Base-by-base conservation (phyloP, 2,888 invertebrate species). In the Micoletzkya japonica region DNA sequence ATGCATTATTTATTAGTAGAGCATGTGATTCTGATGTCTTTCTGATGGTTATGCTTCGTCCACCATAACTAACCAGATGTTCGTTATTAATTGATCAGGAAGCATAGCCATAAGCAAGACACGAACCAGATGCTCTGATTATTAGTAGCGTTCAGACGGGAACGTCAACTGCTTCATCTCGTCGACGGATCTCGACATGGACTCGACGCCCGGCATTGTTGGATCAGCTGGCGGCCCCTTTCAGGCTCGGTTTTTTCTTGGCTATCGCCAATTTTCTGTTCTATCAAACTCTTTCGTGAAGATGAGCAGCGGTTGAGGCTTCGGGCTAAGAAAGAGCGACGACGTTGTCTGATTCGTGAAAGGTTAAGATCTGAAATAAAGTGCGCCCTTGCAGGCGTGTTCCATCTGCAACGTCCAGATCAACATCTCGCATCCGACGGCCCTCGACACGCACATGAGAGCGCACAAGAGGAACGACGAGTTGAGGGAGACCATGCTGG, bases 401-500 rank as follows among this genome's bases (percentile, higher is more conserved):
- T 36, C 69, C 10, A 80, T 79, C 26, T 81, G 81, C 67, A 76
- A 76, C 57, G 69, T 80, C 26, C 71, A 80, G n/a, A 74, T 80
- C 49, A 81, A 81, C 71, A 72, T 74, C 17, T 70, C 71, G 14
- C 77, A 79, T 69, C 79, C 79, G 26, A 77, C 76, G 20, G 81
- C 81, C 20, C 74, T 79, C 74, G 79, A 79, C 28, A 77, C 76
- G 24, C 81, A 81, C 70, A 74, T 79, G 57, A 57, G 76, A 49
- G 81, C 80, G 2, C 81, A 81, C 69, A 77, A 79, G 71, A 81
- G 78, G 67, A 81, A 81, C 70, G 80, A 81, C 36, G 76, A 81
- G 64, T 70, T 81, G 60, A 71, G 78, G 32, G 60, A 74, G 17
- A 72, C 73, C 2, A 67, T 81, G 24, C 68, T 81, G 7, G 70